Conservation (phyloP, 2,888 invertebrate genomes). For the Nematopogon swammerdamellus region DNA sequence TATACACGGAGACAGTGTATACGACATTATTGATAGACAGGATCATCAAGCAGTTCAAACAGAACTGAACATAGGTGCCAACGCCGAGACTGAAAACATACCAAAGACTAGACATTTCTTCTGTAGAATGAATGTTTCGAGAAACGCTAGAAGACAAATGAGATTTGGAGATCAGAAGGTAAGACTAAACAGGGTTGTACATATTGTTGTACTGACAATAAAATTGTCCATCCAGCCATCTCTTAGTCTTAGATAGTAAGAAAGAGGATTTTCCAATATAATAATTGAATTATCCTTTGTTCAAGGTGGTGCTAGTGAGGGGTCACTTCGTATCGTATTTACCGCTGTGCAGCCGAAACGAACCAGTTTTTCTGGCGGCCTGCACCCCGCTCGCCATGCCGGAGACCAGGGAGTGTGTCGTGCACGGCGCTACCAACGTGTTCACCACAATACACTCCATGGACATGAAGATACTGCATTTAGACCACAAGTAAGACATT, state of each 20-base stretch:
- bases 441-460: slow-evolving; percentile 95
- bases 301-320: slow-evolving; percentile 91
- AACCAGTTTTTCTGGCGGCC: slow-evolving; percentile 94
- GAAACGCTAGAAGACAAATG: slow-evolving; percentile 95
- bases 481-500: slow-evolving; percentile 86
- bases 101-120: slow-evolving; percentile 78
- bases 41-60: slow-evolving; percentile 96
- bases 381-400: slow-evolving; percentile 98
- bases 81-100: slow-evolving; percentile 53
- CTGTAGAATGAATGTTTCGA: slow-evolving; percentile 97
- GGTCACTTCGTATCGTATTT: slow-evolving; percentile 94
- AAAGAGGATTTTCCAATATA: not conserved
- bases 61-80: slow-evolving; percentile 70
- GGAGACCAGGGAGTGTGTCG: slow-evolving; percentile 92
- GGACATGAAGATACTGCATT: slow-evolving; percentile 96
- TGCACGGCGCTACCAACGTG: slow-evolving; percentile 95
- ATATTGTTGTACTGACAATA: too few species aligned
- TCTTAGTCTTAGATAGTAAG: too few species aligned
- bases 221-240: too few species aligned
- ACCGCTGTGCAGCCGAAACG: slow-evolving; percentile 89
- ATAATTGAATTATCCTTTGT: not conserved
- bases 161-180: slow-evolving; percentile 99
- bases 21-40: slow-evolving; percentile 98
- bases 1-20: slow-evolving; percentile 98
- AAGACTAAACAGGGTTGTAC: slow-evolving; percentile 21